These are phyloP conservation scores for Rafetus swinhoei DNA, from an alignment of 2,113 vertebrate species.

Conservation along the genomic window DNA sequence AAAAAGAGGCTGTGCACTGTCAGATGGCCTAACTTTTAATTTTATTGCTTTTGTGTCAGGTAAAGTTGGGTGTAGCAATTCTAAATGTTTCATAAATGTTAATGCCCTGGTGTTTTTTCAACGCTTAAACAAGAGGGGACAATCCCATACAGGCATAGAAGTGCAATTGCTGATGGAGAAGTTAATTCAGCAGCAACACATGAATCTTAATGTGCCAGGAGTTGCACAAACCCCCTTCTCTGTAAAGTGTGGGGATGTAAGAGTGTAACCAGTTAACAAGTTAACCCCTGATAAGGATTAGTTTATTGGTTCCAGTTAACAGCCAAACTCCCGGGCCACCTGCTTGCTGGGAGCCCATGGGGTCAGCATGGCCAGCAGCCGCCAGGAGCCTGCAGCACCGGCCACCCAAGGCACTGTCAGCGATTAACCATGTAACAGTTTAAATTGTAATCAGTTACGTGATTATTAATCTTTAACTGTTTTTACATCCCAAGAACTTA, in stretches of 20 bases:
- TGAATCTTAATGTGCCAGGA: neutral
- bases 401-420: too few relatives aligned
- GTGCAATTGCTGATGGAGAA: neutral
- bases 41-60: neutral
- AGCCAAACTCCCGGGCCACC: too few relatives aligned
- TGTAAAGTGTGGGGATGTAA: neutral
- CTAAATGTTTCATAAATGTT: neutral
- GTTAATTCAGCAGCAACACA: neutral
- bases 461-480: too few relatives aligned
- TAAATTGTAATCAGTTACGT: too few relatives aligned
- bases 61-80: neutral
- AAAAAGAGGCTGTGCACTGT: neutral
- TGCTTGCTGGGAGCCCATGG: too few relatives aligned
- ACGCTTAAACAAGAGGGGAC: neutral
- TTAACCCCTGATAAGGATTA: too few relatives aligned
- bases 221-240: neutral
- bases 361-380: too few relatives aligned
- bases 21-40: neutral
- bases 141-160: neutral
- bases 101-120: neutral
- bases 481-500: neutral
- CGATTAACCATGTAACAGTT: too few relatives aligned
- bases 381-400: too few relatives aligned
- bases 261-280: too few relatives aligned
- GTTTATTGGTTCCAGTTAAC: too few relatives aligned